phyloP scores from a whole-genome alignment of 1,140 invertebrate genomes.

The Drosophila obscura region DNA sequence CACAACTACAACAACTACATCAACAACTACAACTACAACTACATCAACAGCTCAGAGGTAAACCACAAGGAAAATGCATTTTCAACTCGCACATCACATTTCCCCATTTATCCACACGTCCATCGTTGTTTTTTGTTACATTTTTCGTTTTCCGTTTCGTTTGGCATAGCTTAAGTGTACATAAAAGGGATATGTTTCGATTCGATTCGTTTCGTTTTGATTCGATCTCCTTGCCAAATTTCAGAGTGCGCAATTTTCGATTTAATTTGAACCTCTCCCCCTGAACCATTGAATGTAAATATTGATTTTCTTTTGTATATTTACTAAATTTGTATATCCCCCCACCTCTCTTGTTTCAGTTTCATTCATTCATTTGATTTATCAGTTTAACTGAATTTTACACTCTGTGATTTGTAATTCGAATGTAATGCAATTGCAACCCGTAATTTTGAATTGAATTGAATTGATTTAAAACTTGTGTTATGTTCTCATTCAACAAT shows the following conservation, averaged over 20 bases:
- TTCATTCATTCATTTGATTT: slow-evolving; percentile 47
- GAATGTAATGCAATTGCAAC: slow-evolving; percentile 45
- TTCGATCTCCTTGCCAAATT: slow-evolving; percentile 25
- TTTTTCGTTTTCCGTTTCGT: slow-evolving; percentile 16
- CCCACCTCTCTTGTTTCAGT: slow-evolving; percentile 1
- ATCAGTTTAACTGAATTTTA: slow-evolving; percentile 23
- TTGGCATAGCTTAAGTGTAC: slow-evolving; percentile 40
- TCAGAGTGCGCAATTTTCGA: slow-evolving; percentile 32
- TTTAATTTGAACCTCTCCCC: slow-evolving; percentile 22
- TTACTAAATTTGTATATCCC: slow-evolving; percentile 6
- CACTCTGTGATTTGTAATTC: slow-evolving; percentile 35
- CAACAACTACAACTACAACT: slow-evolving; percentile 37
- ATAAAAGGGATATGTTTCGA: slow-evolving; percentile 20
- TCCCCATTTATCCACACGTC: slow-evolving; percentile 18
- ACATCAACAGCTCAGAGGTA: slow-evolving; percentile 80
- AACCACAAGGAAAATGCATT: slow-evolving; percentile 76
- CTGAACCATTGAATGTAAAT: slow-evolving; percentile 42
- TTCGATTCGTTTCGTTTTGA: not conserved
- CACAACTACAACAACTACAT: slow-evolving; percentile 51
- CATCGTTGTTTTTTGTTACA: slow-evolving; percentile 35
- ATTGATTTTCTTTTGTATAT: slow-evolving; percentile 18
- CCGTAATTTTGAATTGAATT: slow-evolving; percentile 46
- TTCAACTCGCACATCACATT: slow-evolving; percentile 64
- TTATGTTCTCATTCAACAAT: slow-evolving; percentile 15
- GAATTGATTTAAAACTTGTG: slow-evolving; percentile 41